Evolutionary conservation across 1,140 invertebrate genomes (phyloP).

Genomic region (Euborellia annulipes): DNA sequence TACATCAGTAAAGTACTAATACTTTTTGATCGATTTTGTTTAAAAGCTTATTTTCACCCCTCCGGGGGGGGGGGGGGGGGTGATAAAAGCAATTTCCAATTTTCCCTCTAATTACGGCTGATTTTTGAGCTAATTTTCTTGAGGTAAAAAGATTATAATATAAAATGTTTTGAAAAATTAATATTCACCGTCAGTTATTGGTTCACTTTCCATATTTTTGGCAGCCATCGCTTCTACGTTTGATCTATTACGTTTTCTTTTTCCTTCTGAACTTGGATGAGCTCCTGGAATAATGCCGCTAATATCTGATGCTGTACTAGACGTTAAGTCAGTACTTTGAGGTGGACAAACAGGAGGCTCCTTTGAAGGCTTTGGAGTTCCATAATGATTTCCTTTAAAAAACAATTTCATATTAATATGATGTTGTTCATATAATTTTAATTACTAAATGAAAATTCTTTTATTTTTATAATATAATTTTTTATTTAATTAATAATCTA

Average conservation of each 20-base stretch:
- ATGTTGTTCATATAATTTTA: no score
- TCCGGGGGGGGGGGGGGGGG: no score
- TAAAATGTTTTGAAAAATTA: neutral
- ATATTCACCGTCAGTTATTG: neutral
- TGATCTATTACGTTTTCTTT: slow-evolving; percentile 34
- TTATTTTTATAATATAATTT: neutral
- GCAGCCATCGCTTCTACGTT: slow-evolving; percentile 30
- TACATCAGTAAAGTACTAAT: no score
- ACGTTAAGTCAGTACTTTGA: slow-evolving; percentile 11
- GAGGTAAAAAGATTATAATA: neutral
- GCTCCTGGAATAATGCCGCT: slow-evolving; percentile 31
- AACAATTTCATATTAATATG: no score
- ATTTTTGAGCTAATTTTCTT: neutral
- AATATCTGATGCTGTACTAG: slow-evolving; percentile 9
- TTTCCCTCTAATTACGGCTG: no score
- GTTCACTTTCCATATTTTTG: slow-evolving; percentile 22
- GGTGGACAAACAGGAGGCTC: slow-evolving; percentile 21
- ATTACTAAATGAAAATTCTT: neutral
- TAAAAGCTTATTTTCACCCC: no score
- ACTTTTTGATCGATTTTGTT: no score
- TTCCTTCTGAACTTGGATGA: slow-evolving; percentile 38
- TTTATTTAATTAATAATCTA: neutral
- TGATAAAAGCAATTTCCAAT: no score
- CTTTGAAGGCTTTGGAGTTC: slow-evolving; percentile 34
- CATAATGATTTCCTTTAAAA: slow-evolving; percentile 36